A percentile compares a stretch with the other conserved stretches of the same genome.
phyloP scores from a whole-genome alignment of 2,888 invertebrate species.

The Plutella xylostella region DNA sequence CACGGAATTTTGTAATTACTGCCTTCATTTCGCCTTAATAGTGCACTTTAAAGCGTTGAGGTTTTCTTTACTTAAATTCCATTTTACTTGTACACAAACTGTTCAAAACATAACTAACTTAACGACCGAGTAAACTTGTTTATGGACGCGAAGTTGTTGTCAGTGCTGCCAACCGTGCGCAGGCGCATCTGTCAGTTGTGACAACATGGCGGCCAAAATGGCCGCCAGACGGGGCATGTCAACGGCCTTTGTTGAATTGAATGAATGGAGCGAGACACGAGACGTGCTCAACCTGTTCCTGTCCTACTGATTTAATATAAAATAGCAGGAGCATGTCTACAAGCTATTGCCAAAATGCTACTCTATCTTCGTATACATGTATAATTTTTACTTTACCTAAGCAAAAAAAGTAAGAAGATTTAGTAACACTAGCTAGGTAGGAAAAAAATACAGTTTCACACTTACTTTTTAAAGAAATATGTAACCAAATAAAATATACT shows the following conservation, averaged over 20 bases:
- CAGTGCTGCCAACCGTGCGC: conserved; percentile 32
- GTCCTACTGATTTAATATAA: no score
- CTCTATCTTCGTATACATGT: no score
- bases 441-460: no score
- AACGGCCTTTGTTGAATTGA: conserved; percentile 3
- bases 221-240: conserved; percentile 15
- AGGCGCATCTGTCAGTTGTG: conserved; percentile 10
- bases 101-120: conserved; percentile 55
- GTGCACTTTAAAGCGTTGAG: not conserved
- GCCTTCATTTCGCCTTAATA: no score
- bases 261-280: not conserved
- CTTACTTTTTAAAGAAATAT: no score
- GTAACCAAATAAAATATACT: no score
- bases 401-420: no score
- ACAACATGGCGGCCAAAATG: conserved; percentile 23
- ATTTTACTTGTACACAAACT: conserved; percentile 21
- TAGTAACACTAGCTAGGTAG: no score
- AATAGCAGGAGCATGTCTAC: no score
- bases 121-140: conserved; percentile 48
- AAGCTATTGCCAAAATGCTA: no score
- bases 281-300: not conserved
- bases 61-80: not conserved
- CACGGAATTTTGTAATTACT: no score
- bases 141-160: conserved; percentile 40
- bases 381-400: no score